A percentile compares a stretch with the other conserved stretches of the same genome.
Conservation (phyloP, 2,797 vertebrate genomes). For the Poecilia picta region DNA sequence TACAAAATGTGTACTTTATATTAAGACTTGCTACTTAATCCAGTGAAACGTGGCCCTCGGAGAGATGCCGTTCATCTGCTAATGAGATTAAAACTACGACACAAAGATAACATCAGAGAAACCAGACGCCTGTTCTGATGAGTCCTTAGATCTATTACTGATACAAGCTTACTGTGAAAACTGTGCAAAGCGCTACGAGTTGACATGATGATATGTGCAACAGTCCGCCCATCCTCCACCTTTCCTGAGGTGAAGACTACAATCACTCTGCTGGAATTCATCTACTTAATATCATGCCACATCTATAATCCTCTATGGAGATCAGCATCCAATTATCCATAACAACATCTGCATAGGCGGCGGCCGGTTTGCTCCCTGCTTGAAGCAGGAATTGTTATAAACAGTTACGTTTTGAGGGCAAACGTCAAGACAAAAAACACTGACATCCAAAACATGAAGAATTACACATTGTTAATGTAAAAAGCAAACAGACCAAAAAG, state of each 20-base stretch:
- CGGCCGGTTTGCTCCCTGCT: constrained; percentile 43
- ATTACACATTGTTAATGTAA: neutral
- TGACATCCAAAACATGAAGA: constrained; percentile 1
- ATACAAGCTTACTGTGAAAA: constrained; percentile 29
- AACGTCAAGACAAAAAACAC: constrained; percentile 7
- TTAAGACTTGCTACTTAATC: neutral
- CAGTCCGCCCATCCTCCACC: constrained; percentile 30
- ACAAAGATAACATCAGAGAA: constrained; percentile 27
- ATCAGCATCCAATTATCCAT: constrained; percentile 59
- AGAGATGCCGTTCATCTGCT: neutral
- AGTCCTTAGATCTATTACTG: constrained; percentile 25
- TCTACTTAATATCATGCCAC: constrained; percentile 52
- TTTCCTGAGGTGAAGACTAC: constrained; percentile 55
- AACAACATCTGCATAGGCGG: constrained; percentile 67
- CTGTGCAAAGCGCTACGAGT: constrained; percentile 17
- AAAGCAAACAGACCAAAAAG: neutral
- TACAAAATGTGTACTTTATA: neutral
- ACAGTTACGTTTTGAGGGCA: constrained; percentile 18
- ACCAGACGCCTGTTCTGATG: constrained; percentile 1
- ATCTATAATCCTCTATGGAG: constrained; percentile 53
- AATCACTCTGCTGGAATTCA: constrained; percentile 44
- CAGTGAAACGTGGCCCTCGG: neutral
- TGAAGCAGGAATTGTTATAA: constrained; percentile 22
- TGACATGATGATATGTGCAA: constrained; percentile 26
- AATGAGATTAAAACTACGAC: constrained; percentile 43